Evolutionary conservation across 2,888 invertebrate genomes (phyloP), one percentile per base, ranked within the genome.

Genomic region (Tachina fera): DNA sequence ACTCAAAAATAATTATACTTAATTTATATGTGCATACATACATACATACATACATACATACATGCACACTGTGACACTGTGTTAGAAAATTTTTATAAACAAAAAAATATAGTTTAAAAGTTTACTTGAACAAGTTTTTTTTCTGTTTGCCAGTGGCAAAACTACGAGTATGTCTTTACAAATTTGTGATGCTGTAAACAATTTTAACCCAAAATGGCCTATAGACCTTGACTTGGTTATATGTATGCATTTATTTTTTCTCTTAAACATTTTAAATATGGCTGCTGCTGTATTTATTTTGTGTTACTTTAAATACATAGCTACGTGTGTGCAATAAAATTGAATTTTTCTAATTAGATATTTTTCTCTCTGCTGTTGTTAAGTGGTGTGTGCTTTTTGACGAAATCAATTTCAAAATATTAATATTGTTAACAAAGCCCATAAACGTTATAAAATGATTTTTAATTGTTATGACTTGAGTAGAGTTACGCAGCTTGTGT

Each of bases 201-300:
- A 75, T 75, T 76, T 70, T 72, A 77, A 76, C 83, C 74, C 75
- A 76, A 87, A 86, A 81, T 83, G 80, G 86, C 86, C 86, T 86
- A 31, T 65, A 75, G 84, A 87, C 87, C 87, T 87, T 87, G 87
- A 84, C 87, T 84, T 82, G 84, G 13, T 86, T 86, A 53, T 77
- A 31, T 6, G 31, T 3, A 3, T 22, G 3, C 22, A 22, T 31
- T 19, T 43, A 9, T 68, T 10, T 4, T 65, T n/a, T 53, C 41
- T 70, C 16, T 58, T 63, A n/a, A 39, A 31, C 49, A n/a, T 67
- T 31, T 70, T 31, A 75, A 68, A 67, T 74, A n/a, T 45, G 22
- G 51, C 47, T 70, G 49, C 11, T 47, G 9, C 47, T 65, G 11
- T 39, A 14, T 65, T 65, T 67, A 10, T 49, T 58, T 65, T 67